Percentiles rank a stretch among this genome's conserved stretches.
Conservation (phyloP, 2,888 invertebrate genomes). For the Cephus runcator region DNA sequence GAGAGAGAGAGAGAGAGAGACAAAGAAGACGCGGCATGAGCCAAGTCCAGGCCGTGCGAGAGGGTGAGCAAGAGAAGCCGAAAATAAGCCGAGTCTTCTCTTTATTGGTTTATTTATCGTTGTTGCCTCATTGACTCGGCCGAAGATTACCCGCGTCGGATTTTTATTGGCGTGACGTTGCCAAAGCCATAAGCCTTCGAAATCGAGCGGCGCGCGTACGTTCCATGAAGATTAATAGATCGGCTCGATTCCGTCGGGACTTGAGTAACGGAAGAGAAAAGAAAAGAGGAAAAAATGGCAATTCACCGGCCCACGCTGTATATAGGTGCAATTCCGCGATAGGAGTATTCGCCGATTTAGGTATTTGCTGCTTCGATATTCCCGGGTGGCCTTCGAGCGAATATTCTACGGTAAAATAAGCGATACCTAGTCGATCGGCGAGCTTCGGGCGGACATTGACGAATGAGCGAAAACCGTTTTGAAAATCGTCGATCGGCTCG, state of each 20-base stretch:
- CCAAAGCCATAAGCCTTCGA: slow-evolving; percentile 28
- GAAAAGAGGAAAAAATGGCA: too few species aligned
- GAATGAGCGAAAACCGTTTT: neutral
- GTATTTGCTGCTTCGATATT: too few species aligned
- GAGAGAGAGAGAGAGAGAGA: neutral
- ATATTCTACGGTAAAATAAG: too few species aligned
- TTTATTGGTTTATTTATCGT: slow-evolving; percentile 59
- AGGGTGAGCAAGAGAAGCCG: slow-evolving; percentile 8
- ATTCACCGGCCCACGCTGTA: too few species aligned
- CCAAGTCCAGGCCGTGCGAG: neutral
- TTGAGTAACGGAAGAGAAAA: too few species aligned
- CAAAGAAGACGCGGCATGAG: neutral
- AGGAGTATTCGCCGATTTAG: too few species aligned
- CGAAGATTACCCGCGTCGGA: slow-evolving; percentile 54
- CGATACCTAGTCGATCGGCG: too few species aligned
- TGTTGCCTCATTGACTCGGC: slow-evolving; percentile 38
- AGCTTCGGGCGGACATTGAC: too few species aligned
- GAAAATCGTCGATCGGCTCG: neutral
- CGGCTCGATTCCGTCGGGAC: neutral
- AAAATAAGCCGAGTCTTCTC: slow-evolving; percentile 9
- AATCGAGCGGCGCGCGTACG: slow-evolving; percentile 41
- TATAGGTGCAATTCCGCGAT: too few species aligned
- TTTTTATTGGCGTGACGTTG: slow-evolving; percentile 53
- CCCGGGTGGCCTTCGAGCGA: too few species aligned
- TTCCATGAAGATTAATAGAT: slow-evolving; percentile 52